These are phyloP conservation scores for Chalcis sispes DNA, from an alignment of 2,888 invertebrate species.

Conservation along the genomic window DNA sequence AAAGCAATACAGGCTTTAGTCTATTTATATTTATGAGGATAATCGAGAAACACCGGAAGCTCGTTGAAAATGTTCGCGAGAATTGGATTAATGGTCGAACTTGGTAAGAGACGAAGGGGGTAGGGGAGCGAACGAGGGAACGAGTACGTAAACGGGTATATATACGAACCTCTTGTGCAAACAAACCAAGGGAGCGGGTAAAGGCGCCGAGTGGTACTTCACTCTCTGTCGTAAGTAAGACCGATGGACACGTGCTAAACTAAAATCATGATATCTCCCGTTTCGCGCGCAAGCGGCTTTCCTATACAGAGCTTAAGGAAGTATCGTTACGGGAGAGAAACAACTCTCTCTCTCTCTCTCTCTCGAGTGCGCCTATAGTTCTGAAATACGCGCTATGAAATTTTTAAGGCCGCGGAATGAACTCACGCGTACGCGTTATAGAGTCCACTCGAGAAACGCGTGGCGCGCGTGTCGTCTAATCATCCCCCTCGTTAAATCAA, in stretches of 20 bases:
- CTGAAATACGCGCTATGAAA: conserved; percentile 53
- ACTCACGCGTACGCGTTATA: too few species aligned
- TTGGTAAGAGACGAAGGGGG: conserved; percentile 33
- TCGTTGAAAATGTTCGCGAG: conserved; percentile 26
- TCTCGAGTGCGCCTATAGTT: conserved; percentile 62
- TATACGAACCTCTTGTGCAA: too few species aligned
- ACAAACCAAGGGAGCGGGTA: conserved; percentile 38
- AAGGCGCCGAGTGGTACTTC: conserved; percentile 67
- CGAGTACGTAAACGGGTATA: too few species aligned
- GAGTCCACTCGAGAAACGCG: neutral
- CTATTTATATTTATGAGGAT: conserved; percentile 55
- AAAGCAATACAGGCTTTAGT: conserved; percentile 7
- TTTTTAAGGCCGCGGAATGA: conserved; percentile 43
- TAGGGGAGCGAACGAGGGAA: too few species aligned
- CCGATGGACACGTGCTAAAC: conserved; percentile 72
- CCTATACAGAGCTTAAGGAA: conserved; percentile 63
- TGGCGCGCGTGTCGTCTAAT: conserved; percentile 40
- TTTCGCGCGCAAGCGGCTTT: conserved; percentile 69
- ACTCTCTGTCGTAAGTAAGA: conserved; percentile 66
- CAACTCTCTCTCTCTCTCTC: conserved; percentile 45
- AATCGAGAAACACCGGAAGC: conserved; percentile 24
- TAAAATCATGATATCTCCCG: conserved; percentile 75
- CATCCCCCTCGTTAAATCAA: conserved; percentile 53
- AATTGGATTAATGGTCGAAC: conserved; percentile 51
- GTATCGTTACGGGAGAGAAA: too few species aligned